Conservation (phyloP, 2,888 invertebrate species). For the Megalurothrips usitatus region DNA sequence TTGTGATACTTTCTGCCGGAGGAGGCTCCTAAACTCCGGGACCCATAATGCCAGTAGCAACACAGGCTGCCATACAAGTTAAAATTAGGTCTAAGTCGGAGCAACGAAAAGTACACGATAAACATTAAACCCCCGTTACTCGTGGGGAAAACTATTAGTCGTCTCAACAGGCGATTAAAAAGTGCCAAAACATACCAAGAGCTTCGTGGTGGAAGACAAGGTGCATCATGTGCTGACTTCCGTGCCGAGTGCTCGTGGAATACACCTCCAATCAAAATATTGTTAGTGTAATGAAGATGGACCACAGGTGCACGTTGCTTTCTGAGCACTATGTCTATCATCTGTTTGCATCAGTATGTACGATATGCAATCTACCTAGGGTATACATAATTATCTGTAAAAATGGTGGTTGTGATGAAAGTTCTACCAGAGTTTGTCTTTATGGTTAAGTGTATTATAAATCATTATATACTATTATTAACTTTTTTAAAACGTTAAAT, state of each 20-base stretch:
- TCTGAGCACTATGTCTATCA: constrained; percentile 8
- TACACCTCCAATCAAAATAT: constrained; percentile 19
- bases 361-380: not conserved
- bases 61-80: constrained; percentile 18
- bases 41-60: constrained; percentile 18
- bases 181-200: constrained; percentile 19
- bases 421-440: constrained; percentile 13
- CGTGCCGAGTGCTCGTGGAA: not conserved
- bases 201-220: constrained; percentile 7
- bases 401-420: constrained; percentile 21
- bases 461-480: constrained; percentile 17
- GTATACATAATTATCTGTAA: constrained; percentile 14
- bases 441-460: constrained; percentile 5
- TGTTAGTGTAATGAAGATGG: constrained; percentile 17
- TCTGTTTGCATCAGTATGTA: constrained; percentile 23
- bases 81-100: not conserved
- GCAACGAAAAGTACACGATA: not conserved
- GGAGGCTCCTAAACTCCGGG: not conserved
- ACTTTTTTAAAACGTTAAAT: constrained; percentile 18
- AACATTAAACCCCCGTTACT: not conserved
- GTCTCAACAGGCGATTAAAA: not conserved
- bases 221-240: not conserved
- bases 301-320: constrained; percentile 24
- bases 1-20: constrained; percentile 19
- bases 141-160: not conserved